Percentiles rank a stretch among this genome's conserved stretches.
Conservation (phyloP, 2,888 invertebrate species). For the Mesorhabditis sp. region DNA sequence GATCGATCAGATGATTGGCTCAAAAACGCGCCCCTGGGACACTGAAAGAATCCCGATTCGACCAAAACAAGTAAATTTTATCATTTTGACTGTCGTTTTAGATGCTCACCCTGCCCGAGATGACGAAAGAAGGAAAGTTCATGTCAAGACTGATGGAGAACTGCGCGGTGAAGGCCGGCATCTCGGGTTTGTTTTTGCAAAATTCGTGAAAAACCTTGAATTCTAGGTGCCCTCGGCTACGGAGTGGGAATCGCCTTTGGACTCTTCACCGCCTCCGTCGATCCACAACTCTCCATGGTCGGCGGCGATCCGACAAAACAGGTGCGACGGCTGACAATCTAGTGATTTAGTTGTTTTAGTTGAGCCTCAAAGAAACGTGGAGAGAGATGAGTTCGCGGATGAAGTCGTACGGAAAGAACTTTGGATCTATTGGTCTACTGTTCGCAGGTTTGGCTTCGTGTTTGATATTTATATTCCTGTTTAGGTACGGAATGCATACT, state of each 20-base stretch:
- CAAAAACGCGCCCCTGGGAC: constrained; percentile 43
- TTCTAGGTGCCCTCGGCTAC: neutral
- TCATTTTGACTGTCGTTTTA: constrained; percentile 13
- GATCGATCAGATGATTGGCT: constrained; percentile 55
- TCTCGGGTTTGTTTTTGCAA: constrained; percentile 73
- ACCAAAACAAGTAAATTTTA: constrained; percentile 21
- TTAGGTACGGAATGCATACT: constrained; percentile 81
- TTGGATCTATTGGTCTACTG: constrained; percentile 87
- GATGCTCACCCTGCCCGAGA: constrained; percentile 48
- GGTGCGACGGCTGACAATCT: constrained; percentile 17
- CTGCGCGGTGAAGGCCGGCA: constrained; percentile 83
- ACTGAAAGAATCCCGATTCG: constrained; percentile 34
- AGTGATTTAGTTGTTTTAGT: constrained; percentile 28
- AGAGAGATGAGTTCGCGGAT: constrained; percentile 68
- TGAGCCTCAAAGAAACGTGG: constrained; percentile 51
- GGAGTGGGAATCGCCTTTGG: constrained; percentile 81
- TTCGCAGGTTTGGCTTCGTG: constrained; percentile 70
- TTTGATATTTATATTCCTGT: neutral
- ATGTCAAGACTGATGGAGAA: constrained; percentile 83
- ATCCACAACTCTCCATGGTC: constrained; percentile 73
- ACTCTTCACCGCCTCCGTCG: constrained; percentile 89
- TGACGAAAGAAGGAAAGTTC: constrained; percentile 79
- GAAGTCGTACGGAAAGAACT: constrained; percentile 90
- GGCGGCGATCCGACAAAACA: constrained; percentile 52
- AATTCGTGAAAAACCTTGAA: no score